A percentile compares a stretch with the other conserved stretches of the same genome.
These are phyloP conservation scores for Endotricha flammealis DNA, from an alignment of 2,888 invertebrate species.

Conservation along the genomic window DNA sequence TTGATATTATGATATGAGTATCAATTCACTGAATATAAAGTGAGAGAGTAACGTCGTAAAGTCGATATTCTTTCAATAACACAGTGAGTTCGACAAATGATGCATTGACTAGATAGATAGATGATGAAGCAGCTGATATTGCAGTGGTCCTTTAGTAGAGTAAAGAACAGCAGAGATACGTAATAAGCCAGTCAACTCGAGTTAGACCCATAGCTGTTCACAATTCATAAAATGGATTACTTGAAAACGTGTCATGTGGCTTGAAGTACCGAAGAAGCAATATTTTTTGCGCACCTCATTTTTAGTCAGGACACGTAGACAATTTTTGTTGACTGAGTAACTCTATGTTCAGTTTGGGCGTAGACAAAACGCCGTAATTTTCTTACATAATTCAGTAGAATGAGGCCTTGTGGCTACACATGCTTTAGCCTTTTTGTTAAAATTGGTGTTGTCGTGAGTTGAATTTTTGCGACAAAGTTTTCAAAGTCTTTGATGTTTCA, in stretches of 20 bases:
- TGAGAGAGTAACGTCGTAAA: too few relatives aligned
- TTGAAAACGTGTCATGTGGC: neutral
- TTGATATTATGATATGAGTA: too few relatives aligned
- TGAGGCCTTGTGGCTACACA: neutral
- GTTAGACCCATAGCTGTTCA: too few relatives aligned
- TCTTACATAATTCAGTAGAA: neutral
- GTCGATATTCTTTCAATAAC: too few relatives aligned
- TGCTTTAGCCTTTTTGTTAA: neutral
- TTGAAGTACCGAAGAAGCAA: neutral
- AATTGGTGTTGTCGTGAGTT: neutral
- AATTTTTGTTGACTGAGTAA: conserved; percentile 3
- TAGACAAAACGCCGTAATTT: conserved; percentile 1
- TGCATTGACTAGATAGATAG: too few relatives aligned
- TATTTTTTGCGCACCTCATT: neutral
- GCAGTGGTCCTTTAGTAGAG: too few relatives aligned
- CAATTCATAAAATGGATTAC: neutral
- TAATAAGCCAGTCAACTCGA: too few relatives aligned
- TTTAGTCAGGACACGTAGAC: conserved; percentile 1
- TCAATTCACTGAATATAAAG: too few relatives aligned
- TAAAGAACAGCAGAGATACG: too few relatives aligned
- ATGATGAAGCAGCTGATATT: too few relatives aligned
- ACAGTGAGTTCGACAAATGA: too few relatives aligned
- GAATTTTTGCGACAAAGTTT: neutral
- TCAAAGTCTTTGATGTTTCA: neutral
- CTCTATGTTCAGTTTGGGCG: neutral